Percentiles rank a stretch among this genome's conserved stretches.
phyloP scores from a whole-genome alignment of 2,113 vertebrate genomes.

The Herpetotheres cachinnans region DNA sequence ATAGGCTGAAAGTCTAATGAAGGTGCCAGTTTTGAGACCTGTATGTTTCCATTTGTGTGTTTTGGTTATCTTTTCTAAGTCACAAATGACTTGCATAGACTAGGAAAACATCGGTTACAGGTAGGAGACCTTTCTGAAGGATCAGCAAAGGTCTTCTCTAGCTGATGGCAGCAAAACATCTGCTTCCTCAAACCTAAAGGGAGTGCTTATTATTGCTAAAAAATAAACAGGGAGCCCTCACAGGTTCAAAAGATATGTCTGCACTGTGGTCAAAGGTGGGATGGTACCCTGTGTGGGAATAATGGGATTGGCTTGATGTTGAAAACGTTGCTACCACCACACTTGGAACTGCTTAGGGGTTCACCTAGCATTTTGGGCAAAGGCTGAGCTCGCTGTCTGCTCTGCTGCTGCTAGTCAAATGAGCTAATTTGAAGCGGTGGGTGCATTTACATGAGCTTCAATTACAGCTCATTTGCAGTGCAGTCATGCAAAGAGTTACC shows the following conservation, averaged over 20 bases:
- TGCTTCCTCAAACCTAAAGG: not conserved
- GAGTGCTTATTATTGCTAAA: not conserved
- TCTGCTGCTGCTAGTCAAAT: rapidly evolving
- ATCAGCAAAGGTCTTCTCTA: not conserved
- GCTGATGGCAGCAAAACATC: rapidly evolving
- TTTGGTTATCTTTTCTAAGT: not conserved
- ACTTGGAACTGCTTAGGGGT: not conserved
- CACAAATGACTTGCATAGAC: not conserved
- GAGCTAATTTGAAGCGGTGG: not conserved
- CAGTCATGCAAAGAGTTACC: not conserved
- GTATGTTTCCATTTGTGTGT: not conserved
- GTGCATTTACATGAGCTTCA: not conserved
- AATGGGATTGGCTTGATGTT: not conserved
- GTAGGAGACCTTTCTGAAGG: not conserved
- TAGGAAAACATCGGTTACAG: not conserved
- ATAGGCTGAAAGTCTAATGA: not conserved
- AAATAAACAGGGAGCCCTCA: not conserved
- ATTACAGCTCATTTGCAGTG: not conserved
- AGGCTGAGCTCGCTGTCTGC: not conserved
- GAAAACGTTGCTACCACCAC: not conserved
- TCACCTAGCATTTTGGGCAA: not conserved
- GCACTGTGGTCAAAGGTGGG: not conserved
- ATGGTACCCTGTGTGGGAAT: not conserved
- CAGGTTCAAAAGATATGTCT: not conserved
- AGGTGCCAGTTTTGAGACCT: not conserved